These are phyloP conservation scores for Rhagophthalmus giganteus DNA, from an alignment of 2,888 invertebrate species.

Conservation along the genomic window DNA sequence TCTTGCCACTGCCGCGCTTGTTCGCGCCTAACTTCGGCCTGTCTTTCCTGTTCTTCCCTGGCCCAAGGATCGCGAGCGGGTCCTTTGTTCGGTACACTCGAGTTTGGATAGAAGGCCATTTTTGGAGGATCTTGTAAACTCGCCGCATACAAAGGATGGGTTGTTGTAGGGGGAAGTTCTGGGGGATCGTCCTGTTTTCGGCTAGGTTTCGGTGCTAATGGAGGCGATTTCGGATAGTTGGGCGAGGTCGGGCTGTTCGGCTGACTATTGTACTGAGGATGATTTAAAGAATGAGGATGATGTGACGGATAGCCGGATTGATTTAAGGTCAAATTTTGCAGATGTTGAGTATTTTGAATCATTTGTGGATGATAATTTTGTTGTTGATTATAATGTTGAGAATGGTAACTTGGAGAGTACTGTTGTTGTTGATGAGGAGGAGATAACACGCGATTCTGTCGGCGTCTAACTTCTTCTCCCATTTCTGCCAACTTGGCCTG, in stretches of 20 bases:
- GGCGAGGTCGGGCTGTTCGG: slow-evolving; percentile 55
- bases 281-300: slow-evolving; percentile 34
- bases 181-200: slow-evolving; percentile 54
- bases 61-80: slow-evolving; percentile 84
- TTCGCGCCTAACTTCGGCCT: slow-evolving; percentile 71
- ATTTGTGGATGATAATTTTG: slow-evolving; percentile 34
- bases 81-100: slow-evolving; percentile 55
- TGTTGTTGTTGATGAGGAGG: slow-evolving; percentile 44
- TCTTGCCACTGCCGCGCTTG: slow-evolving; percentile 81
- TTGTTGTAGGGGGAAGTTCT: slow-evolving; percentile 70
- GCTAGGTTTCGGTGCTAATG: slow-evolving; percentile 62
- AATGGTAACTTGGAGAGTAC: slow-evolving; percentile 46
- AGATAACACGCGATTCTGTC: slow-evolving; percentile 57
- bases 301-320: slow-evolving; percentile 31
- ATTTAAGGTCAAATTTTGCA: slow-evolving; percentile 49
- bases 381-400: slow-evolving; percentile 43
- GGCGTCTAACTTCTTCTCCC: slow-evolving; percentile 75
- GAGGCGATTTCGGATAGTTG: slow-evolving; percentile 55
- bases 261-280: slow-evolving; percentile 41
- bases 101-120: slow-evolving; percentile 68
- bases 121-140: slow-evolving; percentile 75
- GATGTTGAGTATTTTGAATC: slow-evolving; percentile 23
- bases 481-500: slow-evolving; percentile 76
- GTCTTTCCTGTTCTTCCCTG: slow-evolving; percentile 84
- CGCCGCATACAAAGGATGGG: slow-evolving; percentile 75